Percentiles rank a stretch among this genome's conserved stretches.
Evolutionary conservation across 2,888 invertebrate species (phyloP).

Genomic region (Octonoba sinensis): DNA sequence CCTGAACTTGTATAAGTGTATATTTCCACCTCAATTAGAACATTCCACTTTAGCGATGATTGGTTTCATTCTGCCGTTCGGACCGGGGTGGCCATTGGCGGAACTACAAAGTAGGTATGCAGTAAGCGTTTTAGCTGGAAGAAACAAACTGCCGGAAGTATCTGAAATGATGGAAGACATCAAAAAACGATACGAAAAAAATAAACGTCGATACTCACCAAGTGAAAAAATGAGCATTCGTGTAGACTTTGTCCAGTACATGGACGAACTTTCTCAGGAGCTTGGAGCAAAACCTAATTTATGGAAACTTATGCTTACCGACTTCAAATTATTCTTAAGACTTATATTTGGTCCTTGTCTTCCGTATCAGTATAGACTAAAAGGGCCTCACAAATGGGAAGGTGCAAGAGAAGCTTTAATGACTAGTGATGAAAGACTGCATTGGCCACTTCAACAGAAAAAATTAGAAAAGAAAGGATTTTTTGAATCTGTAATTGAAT

Average conservation of each 20-base stretch:
- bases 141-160: conserved; percentile 18
- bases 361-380: conserved; percentile 68
- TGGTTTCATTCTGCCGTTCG: conserved; percentile 66
- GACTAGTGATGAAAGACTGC: conserved; percentile 65
- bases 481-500: neutral
- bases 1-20: conserved; percentile 66
- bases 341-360: conserved; percentile 69
- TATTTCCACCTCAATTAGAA: conserved; percentile 66
- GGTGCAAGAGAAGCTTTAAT: conserved; percentile 72
- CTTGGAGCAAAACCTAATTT: conserved; percentile 71
- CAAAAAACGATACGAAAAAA: conserved; percentile 7
- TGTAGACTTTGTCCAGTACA: conserved; percentile 68
- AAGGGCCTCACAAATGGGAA: conserved; percentile 71
- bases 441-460: conserved; percentile 4
- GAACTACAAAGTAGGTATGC: conserved; percentile 65
- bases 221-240: conserved; percentile 14
- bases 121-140: conserved; percentile 51
- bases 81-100: conserved; percentile 62
- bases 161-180: conserved; percentile 36
- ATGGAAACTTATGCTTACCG: conserved; percentile 68
- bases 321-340: conserved; percentile 67
- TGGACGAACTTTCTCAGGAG: conserved; percentile 72
- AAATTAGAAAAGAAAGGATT: neutral
- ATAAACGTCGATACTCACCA: conserved; percentile 13
- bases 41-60: conserved; percentile 67